Base-by-base conservation (phyloP, 2,888 invertebrate genomes). In the Megastigmus dorsalis region DNA sequence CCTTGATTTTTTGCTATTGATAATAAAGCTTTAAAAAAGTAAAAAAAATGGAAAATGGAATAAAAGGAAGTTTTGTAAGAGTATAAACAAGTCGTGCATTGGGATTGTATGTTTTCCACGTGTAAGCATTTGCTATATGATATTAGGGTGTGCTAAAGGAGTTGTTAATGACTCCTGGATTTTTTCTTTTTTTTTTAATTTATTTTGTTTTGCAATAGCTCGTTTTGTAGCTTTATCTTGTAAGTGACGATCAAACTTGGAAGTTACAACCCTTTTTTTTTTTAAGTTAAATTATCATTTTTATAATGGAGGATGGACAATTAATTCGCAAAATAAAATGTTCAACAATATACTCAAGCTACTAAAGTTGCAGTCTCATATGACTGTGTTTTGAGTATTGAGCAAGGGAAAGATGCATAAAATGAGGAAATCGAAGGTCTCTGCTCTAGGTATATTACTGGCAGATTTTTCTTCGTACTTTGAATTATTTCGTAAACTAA, bases 1-100 rank as follows among this genome's bases (percentile, higher is more conserved):
- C 15, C 18, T 69, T 62, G 41, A 55, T 55, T 54, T n/a, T 72
- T 72, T 59, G 65, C 65, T 72, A 67, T 43, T 45, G 6, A 59
- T 63, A 63, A 26, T 36, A 13, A 71, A 20, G n/a, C 10, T n/a
- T n/a, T 10, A 41, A 33, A 62, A 38, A 60, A 33, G 23, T 54
- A 30, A 9, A 41, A 67, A 36, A 84, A 84, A 82, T 83, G 77
- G 77, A 77, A 75, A 63, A 78, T 75, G 74, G 75, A 78, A 75
- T 76, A 77, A 77, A 78, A 75, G 69, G 41, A 76, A 72, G 23
- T 80, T 78, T 81, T 79, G 77, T 78, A 80, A 78, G 74, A 77
- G 45, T 77, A 77, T 74, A 79, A 62, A 15, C 38, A 41, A 52
- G 48, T 33, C 36, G 41, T 66, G 43, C 26, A 23, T 59, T 66